phyloP scores from a whole-genome alignment of 2,113 vertebrate genomes.

The Rynchops niger region DNA sequence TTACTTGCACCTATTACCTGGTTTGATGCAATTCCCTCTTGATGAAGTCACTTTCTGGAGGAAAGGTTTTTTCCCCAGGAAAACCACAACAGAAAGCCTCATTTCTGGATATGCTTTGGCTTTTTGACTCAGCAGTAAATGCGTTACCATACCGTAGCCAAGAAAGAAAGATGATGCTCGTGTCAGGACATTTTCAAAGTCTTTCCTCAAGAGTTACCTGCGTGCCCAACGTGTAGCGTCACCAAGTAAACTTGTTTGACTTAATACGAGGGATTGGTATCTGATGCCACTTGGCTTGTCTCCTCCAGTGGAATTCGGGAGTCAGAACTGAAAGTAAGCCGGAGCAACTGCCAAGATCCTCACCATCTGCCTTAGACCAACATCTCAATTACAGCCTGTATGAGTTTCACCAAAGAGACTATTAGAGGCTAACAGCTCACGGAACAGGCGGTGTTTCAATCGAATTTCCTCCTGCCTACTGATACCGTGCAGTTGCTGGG shows the following conservation, averaged over 20 bases:
- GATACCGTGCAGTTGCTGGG: not conserved
- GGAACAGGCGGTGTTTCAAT: accelerated
- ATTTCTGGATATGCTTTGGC: not conserved
- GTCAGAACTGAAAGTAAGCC: not conserved
- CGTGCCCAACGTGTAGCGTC: not conserved
- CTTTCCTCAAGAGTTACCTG: slow-evolving; percentile 13
- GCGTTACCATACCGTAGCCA: not conserved
- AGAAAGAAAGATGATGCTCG: not conserved
- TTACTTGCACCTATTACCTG: not conserved
- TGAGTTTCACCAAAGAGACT: accelerated
- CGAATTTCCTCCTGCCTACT: not conserved
- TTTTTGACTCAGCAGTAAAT: slow-evolving; percentile 47
- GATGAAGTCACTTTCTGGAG: slow-evolving; percentile 56
- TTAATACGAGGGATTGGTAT: not conserved
- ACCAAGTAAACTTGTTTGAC: not conserved
- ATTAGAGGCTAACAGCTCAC: not conserved
- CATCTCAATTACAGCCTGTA: not conserved
- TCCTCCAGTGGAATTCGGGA: not conserved
- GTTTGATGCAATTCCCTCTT: not conserved
- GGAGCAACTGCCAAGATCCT: not conserved
- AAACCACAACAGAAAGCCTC: slow-evolving; percentile 58
- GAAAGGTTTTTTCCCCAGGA: slow-evolving; percentile 34
- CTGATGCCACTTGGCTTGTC: not conserved
- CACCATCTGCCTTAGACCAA: not conserved
- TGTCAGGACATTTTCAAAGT: slow-evolving; percentile 17